phyloP scores from a whole-genome alignment of 2,888 invertebrate genomes.

The Eudasyphora cyanicolor region DNA sequence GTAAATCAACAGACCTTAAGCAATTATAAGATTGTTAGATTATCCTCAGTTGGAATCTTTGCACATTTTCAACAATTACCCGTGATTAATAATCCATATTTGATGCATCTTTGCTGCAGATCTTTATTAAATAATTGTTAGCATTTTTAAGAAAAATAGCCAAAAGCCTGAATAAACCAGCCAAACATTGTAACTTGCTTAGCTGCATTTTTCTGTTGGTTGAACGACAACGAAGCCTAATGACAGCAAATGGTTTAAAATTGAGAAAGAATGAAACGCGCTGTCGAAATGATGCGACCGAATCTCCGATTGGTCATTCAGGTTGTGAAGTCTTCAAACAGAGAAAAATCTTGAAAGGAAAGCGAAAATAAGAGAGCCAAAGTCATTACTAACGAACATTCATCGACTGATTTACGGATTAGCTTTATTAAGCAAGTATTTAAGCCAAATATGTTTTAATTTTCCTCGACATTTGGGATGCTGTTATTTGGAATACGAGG shows the following conservation, averaged over 20 bases:
- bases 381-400: neutral
- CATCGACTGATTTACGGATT: neutral
- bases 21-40: no score
- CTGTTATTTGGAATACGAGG: neutral
- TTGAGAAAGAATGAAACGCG: neutral
- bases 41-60: neutral
- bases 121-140: neutral
- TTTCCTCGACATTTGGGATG: neutral
- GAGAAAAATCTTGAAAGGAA: neutral
- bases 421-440: neutral
- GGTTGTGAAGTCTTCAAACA: neutral
- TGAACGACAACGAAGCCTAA: neutral
- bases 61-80: neutral
- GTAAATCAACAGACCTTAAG: no score
- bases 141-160: neutral
- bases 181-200: neutral
- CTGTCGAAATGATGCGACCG: neutral
- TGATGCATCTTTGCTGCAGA: neutral
- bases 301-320: neutral
- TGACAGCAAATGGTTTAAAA: neutral
- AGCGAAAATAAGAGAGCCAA: constrained; percentile 9
- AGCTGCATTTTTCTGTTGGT: neutral
- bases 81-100: neutral
- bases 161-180: neutral
- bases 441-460: neutral